Conservation (phyloP, 2,113 vertebrate species). For the Tapirus terrestris region DNA sequence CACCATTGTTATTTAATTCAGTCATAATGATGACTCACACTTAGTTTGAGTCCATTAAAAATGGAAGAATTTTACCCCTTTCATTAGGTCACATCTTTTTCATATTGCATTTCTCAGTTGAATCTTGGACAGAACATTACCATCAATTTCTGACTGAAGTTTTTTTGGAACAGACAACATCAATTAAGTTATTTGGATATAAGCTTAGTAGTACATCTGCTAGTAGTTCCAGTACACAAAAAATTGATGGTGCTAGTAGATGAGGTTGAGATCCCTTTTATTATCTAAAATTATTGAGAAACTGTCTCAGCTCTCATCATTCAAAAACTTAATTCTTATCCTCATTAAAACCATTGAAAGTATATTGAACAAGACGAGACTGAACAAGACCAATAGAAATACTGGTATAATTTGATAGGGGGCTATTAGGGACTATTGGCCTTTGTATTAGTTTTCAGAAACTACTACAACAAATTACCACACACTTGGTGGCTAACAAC, state of each 20-base stretch:
- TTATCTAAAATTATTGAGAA: conserved; percentile 21
- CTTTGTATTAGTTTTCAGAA: not conserved
- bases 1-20: not conserved
- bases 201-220: not conserved
- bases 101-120: not conserved
- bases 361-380: not conserved
- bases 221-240: not conserved
- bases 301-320: not conserved
- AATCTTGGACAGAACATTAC: conserved; percentile 13
- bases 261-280: not conserved
- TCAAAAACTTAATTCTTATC: not conserved
- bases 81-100: not conserved
- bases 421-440: not conserved
- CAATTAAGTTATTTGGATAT: not conserved
- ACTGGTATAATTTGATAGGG: not conserved
- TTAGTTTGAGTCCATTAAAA: not conserved
- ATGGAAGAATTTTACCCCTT: not conserved
- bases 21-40: not conserved
- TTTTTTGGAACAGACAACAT: not conserved
- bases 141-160: not conserved
- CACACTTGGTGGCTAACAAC: not conserved
- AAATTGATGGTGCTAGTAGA: not conserved
- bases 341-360: not conserved
- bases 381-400: not conserved
- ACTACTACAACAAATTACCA: not conserved